Base-by-base conservation (phyloP, 2,113 vertebrate genomes). In the Gobio gobio region DNA sequence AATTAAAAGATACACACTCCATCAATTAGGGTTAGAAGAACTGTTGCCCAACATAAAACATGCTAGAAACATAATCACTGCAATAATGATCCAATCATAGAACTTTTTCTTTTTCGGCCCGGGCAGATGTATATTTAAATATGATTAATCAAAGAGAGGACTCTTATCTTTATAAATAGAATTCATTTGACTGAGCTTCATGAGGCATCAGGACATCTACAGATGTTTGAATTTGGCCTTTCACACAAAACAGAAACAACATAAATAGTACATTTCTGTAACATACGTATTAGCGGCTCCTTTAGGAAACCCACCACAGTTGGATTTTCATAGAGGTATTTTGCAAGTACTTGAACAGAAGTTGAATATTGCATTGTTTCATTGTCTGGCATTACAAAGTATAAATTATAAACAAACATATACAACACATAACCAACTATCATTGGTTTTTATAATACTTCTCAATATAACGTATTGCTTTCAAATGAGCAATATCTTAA, bases 301-400 rank as follows among this genome's bases (percentile, higher is more conserved):
- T 70, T 78, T 3, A 47, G 43, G 51, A 61, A 61, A 64, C 72
- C 73, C 33, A 45, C 49, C 66, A 83, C 81, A 82, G 49, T 33
- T 61, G 8, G 54, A 45, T 26, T 74, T 58, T 83, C n/a, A 74
- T 49, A 36, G 74, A 51, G 72, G 74, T 77, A 75, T 16, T 66
- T 66, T 51, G 47, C 83, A 64, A 20, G 36, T 63, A 36, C 59
- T 8, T 72, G 77, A 82, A 82, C 64, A 86, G 24, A 66, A 83
- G 51, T 78, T 86, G 78, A 76, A 76, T 59, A 82, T 76, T 78
- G 54, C 74, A 83, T 83, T 33, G 58, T 78, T 86, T 82, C 74
- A 61, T 54, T 63, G 61, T 77, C 58, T 64, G 77, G 24, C 78
- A 47, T 47, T 47, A 51, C 78, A 68, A 36, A 9, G 1, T 74